phyloP scores from a whole-genome alignment of 1,140 invertebrate species.

The Andricus grossulariae region DNA sequence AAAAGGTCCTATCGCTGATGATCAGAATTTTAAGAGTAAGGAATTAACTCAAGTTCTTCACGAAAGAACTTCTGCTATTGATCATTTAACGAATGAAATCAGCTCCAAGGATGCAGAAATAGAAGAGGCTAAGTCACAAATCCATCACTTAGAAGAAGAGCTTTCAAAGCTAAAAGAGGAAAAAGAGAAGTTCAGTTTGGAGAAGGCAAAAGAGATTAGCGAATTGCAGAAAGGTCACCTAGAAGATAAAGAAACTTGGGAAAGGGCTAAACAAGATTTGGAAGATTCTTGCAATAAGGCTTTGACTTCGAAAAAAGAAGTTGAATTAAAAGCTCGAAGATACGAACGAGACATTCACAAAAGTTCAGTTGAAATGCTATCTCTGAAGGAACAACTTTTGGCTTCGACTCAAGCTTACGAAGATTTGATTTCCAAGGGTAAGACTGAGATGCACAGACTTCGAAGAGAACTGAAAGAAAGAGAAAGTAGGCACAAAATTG shows the following conservation, averaged over 20 bases:
- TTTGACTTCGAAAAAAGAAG: conserved; percentile 54
- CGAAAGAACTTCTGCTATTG: conserved; percentile 58
- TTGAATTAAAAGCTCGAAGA: conserved; percentile 50
- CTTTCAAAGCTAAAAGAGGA: conserved; percentile 52
- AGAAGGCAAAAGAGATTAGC: conserved; percentile 51
- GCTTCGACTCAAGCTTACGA: conserved; percentile 57
- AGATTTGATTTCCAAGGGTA: conserved; percentile 57
- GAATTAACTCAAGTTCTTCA: conserved; percentile 62
- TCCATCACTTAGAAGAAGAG: conserved; percentile 47
- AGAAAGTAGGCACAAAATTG: conserved; percentile 62
- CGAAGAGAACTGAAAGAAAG: conserved; percentile 61
- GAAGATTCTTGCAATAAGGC: conserved; percentile 52
- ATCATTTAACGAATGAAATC: conserved; percentile 58
- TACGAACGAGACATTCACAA: conserved; percentile 62
- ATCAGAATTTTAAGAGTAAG: conserved; percentile 49
- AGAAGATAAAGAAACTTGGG: conserved; percentile 52
- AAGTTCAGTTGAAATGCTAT: conserved; percentile 47
- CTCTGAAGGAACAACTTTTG: conserved; percentile 58
- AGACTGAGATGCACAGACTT: conserved; percentile 58
- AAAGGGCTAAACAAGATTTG: conserved; percentile 52
- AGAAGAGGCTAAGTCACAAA: conserved; percentile 43
- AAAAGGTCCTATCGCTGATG: not conserved
- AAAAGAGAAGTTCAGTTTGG: conserved; percentile 40
- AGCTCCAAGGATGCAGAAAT: conserved; percentile 50
- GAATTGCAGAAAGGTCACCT: conserved; percentile 47